These are phyloP conservation scores for Sturnira hondurensis DNA, from an alignment of 2,113 vertebrate genomes.

Conservation along the genomic window DNA sequence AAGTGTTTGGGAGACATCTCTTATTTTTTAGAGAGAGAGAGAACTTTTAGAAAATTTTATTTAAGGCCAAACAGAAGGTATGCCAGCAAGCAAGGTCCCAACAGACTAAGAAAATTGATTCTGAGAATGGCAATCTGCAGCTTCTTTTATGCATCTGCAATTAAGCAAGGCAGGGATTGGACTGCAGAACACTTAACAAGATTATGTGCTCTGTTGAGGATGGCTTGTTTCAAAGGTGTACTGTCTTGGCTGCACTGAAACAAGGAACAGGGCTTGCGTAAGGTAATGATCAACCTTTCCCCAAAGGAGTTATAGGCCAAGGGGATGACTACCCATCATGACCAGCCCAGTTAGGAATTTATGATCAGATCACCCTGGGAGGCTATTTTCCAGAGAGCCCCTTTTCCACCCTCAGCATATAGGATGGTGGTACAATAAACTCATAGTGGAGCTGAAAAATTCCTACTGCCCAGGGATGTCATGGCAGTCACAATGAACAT, in stretches of 20 bases:
- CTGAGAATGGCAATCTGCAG: background rate
- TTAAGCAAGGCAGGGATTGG: background rate
- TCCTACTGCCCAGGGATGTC: background rate
- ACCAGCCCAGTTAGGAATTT: background rate
- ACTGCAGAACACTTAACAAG: background rate
- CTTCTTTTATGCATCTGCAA: background rate
- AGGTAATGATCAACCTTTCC: background rate
- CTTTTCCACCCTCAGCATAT: background rate
- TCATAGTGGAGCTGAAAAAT: background rate
- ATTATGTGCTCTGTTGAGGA: background rate
- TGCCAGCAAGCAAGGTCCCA: background rate
- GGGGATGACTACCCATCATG: background rate
- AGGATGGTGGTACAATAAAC: background rate
- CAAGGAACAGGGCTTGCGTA: background rate
- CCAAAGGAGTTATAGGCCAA: background rate
- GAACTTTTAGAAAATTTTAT: background rate
- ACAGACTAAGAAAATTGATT: background rate
- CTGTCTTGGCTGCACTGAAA: background rate
- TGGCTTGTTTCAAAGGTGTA: background rate
- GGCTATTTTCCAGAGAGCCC: background rate
- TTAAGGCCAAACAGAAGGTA: background rate
- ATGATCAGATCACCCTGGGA: background rate
- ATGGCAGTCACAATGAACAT: background rate
- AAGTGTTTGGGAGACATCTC: background rate
- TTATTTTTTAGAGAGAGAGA: background rate